phyloP scores from a whole-genome alignment of 2,797 vertebrate genomes.

The Falco columbarius region DNA sequence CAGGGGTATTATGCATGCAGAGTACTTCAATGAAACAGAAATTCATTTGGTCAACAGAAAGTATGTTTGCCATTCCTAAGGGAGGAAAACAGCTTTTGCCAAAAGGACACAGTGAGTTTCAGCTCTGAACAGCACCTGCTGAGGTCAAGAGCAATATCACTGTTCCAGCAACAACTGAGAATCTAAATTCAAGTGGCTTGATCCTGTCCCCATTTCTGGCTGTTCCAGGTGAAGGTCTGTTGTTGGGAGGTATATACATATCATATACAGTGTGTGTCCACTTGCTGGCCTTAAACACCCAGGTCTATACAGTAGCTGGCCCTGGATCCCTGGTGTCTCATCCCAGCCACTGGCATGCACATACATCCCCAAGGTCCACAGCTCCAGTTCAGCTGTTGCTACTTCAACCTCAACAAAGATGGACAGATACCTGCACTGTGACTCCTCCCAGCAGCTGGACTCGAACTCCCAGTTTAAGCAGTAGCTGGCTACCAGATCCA shows the following conservation, averaged over 20 bases:
- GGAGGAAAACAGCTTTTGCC: not conserved
- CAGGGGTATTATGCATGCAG: not conserved
- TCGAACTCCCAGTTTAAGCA: not conserved
- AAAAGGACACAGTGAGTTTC: not conserved
- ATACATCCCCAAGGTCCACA: too few species aligned
- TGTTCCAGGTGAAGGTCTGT: not conserved
- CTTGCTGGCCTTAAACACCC: not conserved
- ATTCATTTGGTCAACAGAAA: not conserved
- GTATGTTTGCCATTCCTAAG: not conserved
- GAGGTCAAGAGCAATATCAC: not conserved
- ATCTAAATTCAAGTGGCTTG: not conserved
- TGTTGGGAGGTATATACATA: too few species aligned
- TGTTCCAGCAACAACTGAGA: not conserved
- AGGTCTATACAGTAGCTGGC: not conserved
- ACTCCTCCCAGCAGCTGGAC: not conserved
- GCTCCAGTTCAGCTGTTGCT: not conserved
- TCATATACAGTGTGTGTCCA: not conserved
- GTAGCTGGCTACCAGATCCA: not conserved
- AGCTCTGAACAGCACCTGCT: not conserved
- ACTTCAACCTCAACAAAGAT: not conserved
- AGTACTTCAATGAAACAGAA: not conserved
- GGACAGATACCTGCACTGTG: not conserved
- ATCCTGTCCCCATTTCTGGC: not conserved
- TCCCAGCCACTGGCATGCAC: rapidly evolving
- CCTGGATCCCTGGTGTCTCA: not conserved